Conservation (phyloP, 35 echinoderm and acorn worm genomes). For the Holothuria glaberrima region DNA sequence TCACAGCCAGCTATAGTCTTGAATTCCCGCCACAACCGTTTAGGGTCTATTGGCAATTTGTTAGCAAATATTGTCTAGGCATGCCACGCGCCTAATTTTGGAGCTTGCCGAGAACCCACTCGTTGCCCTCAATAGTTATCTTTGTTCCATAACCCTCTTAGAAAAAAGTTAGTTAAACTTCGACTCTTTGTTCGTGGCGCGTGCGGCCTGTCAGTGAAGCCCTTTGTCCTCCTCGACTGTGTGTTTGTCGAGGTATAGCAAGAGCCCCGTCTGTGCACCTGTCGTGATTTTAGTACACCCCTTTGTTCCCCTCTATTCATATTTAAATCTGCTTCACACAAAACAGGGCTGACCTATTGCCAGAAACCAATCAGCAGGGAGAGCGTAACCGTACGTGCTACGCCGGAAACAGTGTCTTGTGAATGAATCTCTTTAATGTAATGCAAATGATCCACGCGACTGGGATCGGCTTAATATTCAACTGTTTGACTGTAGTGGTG, state of each 20-base stretch:
- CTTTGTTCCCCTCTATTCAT: slow-evolving; percentile 65
- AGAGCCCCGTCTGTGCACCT: slow-evolving; percentile 57
- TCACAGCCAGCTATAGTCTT: slow-evolving; percentile 27
- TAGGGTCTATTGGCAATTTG: slow-evolving; percentile 32
- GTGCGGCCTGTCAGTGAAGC: slow-evolving; percentile 65
- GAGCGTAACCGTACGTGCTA: slow-evolving; percentile 9
- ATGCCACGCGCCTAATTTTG: slow-evolving; percentile 45
- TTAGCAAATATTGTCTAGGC: slow-evolving; percentile 48
- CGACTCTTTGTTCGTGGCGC: slow-evolving; percentile 63
- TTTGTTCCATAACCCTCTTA: slow-evolving; percentile 63
- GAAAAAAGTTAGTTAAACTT: slow-evolving; percentile 57
- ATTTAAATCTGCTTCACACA: slow-evolving; percentile 49
- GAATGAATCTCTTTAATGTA: slow-evolving; percentile 44
- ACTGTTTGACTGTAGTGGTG: no score
- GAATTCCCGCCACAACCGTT: slow-evolving; percentile 54
- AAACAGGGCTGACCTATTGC: slow-evolving; percentile 46
- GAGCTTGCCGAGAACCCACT: slow-evolving; percentile 29
- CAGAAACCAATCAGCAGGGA: slow-evolving; percentile 36
- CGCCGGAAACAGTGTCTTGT: slow-evolving; percentile 36
- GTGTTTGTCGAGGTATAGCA: slow-evolving; percentile 39
- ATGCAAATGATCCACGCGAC: slow-evolving; percentile 58
- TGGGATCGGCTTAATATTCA: slow-evolving; percentile 29
- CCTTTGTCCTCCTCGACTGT: slow-evolving; percentile 53
- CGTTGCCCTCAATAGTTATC: slow-evolving; percentile 60
- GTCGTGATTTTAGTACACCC: slow-evolving; percentile 67